Evolutionary conservation across 2,113 vertebrate genomes (phyloP).

Genomic region (Callochromis pleurospilus): DNA sequence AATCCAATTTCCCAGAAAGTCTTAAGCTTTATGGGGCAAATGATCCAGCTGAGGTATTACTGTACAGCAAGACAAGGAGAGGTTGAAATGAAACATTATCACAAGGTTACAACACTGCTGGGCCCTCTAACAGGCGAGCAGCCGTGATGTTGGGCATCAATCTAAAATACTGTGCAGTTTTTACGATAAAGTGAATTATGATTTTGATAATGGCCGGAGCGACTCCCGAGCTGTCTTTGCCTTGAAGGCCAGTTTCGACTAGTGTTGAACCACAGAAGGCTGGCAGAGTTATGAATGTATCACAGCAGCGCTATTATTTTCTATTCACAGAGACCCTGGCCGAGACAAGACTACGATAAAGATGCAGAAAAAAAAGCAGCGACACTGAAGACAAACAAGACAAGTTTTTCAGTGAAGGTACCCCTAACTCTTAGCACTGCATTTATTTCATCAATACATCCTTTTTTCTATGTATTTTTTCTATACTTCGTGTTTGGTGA

Average conservation of each 20-base stretch:
- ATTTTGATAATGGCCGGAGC: constrained; percentile 45
- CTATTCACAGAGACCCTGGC: constrained; percentile 69
- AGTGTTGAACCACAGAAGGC: constrained; percentile 2
- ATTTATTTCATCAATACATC: not conserved
- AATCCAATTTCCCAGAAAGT: constrained; percentile 68
- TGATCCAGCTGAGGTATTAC: constrained; percentile 57
- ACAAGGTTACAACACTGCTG: constrained; percentile 37
- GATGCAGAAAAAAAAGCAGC: constrained; percentile 66
- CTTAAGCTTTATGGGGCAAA: constrained; percentile 64
- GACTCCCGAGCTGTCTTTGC: constrained; percentile 12
- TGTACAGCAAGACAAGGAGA: constrained; percentile 46
- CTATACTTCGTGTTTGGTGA: not conserved
- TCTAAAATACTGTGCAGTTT: constrained; percentile 19
- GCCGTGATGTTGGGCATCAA: constrained; percentile 22
- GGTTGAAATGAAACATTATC: constrained; percentile 66
- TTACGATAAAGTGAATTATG: constrained; percentile 45
- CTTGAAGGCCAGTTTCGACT: not conserved
- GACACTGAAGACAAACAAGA: constrained; percentile 60
- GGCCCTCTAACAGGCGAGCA: constrained; percentile 6
- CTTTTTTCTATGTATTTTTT: not conserved
- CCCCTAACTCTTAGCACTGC: not conserved
- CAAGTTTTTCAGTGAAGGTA: constrained; percentile 58
- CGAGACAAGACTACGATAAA: constrained; percentile 61
- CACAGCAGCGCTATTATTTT: constrained; percentile 2
- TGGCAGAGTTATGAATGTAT: constrained; percentile 25